Conservation (phyloP, 2,888 invertebrate species). For the Folsomia manolachei region DNA sequence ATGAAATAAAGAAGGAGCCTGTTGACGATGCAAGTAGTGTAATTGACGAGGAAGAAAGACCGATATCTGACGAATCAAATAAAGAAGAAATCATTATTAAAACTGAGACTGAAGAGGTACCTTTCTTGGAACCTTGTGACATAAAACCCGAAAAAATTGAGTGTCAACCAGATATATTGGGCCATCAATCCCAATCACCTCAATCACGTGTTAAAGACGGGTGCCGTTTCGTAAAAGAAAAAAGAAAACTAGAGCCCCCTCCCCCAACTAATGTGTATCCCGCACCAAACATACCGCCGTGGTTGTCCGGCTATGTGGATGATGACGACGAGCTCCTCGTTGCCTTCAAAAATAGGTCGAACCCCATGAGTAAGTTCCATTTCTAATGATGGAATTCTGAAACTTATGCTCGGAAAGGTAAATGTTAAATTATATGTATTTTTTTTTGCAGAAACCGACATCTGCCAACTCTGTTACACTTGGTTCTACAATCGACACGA, state of each 20-base stretch:
- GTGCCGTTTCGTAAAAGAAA: neutral
- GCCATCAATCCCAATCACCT: too few species aligned
- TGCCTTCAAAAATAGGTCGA: constrained; percentile 36
- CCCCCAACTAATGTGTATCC: neutral
- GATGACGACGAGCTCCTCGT: constrained; percentile 45
- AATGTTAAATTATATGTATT: constrained; percentile 12
- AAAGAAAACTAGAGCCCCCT: neutral
- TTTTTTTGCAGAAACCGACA: constrained; percentile 42
- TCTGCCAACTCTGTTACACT: constrained; percentile 48
- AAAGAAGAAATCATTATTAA: neutral
- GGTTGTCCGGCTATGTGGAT: constrained; percentile 35
- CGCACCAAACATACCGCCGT: constrained; percentile 8
- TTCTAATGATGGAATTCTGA: neutral
- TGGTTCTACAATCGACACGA: constrained; percentile 38
- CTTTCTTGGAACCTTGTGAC: neutral
- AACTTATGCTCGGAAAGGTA: neutral
- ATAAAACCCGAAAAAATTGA: neutral
- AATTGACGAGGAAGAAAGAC: neutral
- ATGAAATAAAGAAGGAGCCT: too few species aligned
- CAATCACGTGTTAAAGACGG: neutral
- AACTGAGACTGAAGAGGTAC: neutral
- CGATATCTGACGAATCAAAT: too few species aligned
- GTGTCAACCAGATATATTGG: too few species aligned
- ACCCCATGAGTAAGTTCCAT: constrained; percentile 17
- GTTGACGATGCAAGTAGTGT: neutral